A percentile compares a stretch with the other conserved stretches of the same genome.
phyloP scores from a whole-genome alignment of 2,113 vertebrate species.

The Grammomys surdaster region DNA sequence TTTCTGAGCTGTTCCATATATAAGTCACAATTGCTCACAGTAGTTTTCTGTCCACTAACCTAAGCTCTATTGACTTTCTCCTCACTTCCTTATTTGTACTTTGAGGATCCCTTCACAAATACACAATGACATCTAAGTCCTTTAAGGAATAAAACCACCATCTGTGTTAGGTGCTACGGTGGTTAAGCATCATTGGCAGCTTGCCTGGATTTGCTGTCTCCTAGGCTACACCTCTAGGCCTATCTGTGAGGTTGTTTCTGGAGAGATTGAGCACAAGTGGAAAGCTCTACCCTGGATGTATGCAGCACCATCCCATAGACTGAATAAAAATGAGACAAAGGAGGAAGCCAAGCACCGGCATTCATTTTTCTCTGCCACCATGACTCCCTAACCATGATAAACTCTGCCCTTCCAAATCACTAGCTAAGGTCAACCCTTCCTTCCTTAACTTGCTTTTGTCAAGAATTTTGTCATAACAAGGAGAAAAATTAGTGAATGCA shows the following conservation, averaged over 20 bases:
- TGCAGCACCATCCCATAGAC: neutral
- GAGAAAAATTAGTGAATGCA: neutral
- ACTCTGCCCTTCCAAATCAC: neutral
- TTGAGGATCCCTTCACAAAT: neutral
- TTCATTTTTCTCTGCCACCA: neutral
- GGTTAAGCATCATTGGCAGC: neutral
- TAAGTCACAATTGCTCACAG: neutral
- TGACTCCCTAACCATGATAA: neutral
- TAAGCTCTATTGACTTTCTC: neutral
- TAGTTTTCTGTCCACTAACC: neutral
- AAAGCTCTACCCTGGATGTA: neutral
- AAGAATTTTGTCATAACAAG: neutral
- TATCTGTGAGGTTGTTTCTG: neutral
- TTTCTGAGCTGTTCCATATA: neutral
- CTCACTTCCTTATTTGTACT: neutral
- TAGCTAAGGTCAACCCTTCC: neutral
- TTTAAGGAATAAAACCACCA: slow-evolving; percentile 2
- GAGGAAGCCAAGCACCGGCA: neutral
- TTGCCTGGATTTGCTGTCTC: neutral
- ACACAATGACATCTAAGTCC: neutral
- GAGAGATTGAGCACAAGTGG: neutral
- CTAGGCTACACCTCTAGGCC: too few species aligned
- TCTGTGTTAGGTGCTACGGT: neutral
- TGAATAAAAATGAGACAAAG: neutral
- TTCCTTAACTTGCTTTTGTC: neutral